A percentile compares a stretch with the other conserved stretches of the same genome.
Evolutionary conservation across 2,888 invertebrate genomes (phyloP).

Genomic region (Sarcophaga caerulescens): DNA sequence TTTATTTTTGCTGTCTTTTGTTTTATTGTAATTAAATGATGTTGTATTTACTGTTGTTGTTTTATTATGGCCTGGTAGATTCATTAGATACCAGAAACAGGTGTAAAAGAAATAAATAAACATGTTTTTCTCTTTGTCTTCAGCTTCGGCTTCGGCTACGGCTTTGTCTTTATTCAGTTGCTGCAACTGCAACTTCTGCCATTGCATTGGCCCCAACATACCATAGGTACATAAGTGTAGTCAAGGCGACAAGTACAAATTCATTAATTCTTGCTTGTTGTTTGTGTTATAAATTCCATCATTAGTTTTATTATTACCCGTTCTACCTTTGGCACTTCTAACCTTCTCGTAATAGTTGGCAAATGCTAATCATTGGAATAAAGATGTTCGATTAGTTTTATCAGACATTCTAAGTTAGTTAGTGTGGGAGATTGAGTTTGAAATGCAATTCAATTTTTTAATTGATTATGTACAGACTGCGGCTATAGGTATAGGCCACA

Average conservation of each 20-base stretch:
- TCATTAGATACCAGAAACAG: constrained; percentile 63
- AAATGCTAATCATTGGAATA: constrained; percentile 1
- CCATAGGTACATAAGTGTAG: neutral
- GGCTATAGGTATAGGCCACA: too few species aligned
- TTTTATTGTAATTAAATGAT: constrained; percentile 52
- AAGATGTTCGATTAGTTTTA: neutral
- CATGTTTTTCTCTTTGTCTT: constrained; percentile 36
- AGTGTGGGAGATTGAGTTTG: too few species aligned
- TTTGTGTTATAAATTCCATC: constrained; percentile 37
- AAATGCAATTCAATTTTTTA: too few species aligned
- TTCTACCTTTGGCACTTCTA: neutral
- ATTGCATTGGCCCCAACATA: neutral
- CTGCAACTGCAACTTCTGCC: constrained; percentile 14
- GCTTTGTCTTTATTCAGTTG: neutral
- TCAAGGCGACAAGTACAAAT: constrained; percentile 8
- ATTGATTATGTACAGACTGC: too few species aligned
- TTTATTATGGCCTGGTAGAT: constrained; percentile 37
- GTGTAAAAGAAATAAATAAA: constrained; percentile 63
- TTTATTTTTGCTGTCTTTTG: constrained; percentile 7
- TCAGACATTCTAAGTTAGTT: too few species aligned
- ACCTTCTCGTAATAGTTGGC: neutral
- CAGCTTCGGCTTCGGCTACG: neutral
- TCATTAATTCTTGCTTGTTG: constrained; percentile 52
- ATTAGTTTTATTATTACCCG: constrained; percentile 25
- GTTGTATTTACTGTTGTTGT: constrained; percentile 30